phyloP scores from a whole-genome alignment of 2,888 invertebrate genomes.

The Psylliodes chrysocephalus region DNA sequence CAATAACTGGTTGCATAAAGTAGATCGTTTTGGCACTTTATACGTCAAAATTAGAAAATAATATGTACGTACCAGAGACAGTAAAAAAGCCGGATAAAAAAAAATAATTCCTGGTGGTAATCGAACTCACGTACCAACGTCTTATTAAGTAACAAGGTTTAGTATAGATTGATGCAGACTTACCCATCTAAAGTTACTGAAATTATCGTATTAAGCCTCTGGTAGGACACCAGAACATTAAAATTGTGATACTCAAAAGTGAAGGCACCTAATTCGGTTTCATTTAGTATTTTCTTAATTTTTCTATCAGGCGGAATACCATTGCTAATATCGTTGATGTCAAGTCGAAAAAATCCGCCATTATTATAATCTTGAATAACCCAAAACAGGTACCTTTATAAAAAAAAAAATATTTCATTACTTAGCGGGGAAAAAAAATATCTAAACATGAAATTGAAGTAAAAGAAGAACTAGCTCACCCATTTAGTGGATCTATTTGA shows the following conservation, averaged over 20 bases:
- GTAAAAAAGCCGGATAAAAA: too few relatives aligned
- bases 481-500: slow-evolving; percentile 93
- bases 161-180: too few relatives aligned
- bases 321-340: slow-evolving; percentile 80
- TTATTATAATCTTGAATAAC: slow-evolving; percentile 68
- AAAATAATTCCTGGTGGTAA: too few relatives aligned
- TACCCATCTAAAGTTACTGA: slow-evolving; percentile 86
- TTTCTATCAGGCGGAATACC: slow-evolving; percentile 76
- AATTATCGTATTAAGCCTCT: slow-evolving; percentile 79
- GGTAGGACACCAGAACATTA: slow-evolving; percentile 79
- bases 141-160: too few relatives aligned
- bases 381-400: slow-evolving; percentile 82
- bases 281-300: slow-evolving; percentile 73
- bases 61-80: too few relatives aligned
- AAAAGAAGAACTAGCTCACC: too few relatives aligned
- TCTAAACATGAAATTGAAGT: not conserved
- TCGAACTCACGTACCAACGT: too few relatives aligned
- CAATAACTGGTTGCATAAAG: too few relatives aligned
- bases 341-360: slow-evolving; percentile 79
- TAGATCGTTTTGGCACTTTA: too few relatives aligned
- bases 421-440: not conserved
- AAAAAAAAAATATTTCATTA: not conserved
- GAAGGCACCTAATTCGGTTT: slow-evolving; percentile 80
- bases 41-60: too few relatives aligned
- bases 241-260: slow-evolving; percentile 86